Conservation (phyloP, 2,113 vertebrate genomes). For the Marmota flaviventris region DNA sequence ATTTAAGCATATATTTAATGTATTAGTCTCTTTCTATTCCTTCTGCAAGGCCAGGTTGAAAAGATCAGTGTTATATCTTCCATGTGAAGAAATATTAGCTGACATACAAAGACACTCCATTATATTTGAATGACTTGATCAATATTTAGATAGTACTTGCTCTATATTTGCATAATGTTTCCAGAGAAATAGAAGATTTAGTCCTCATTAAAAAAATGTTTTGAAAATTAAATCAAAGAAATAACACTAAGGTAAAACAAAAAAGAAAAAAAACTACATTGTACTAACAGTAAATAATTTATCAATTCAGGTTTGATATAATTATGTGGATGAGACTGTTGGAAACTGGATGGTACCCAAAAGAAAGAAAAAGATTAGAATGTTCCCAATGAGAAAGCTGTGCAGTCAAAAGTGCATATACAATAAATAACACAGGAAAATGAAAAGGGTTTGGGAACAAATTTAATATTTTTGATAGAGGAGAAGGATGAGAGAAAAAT, state of each 20-base stretch:
- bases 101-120: neutral
- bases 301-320: too few species aligned
- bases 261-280: too few species aligned
- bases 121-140: neutral
- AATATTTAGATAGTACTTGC: neutral
- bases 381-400: neutral
- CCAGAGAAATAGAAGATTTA: neutral
- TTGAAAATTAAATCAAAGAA: neutral
- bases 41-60: neutral
- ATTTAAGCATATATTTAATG: neutral
- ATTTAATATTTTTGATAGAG: neutral
- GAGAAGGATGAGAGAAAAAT: neutral
- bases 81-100: neutral
- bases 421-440: neutral
- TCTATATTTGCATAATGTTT: neutral
- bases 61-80: neutral
- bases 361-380: neutral
- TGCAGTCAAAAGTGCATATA: neutral
- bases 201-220: neutral
- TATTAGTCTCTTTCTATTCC: neutral
- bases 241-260: neutral
- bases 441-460: neutral
- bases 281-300: too few species aligned
- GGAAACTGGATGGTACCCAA: neutral
- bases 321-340: neutral